phyloP scores from a whole-genome alignment of 2,113 vertebrate genomes.

The Stigmatopora argus region DNA sequence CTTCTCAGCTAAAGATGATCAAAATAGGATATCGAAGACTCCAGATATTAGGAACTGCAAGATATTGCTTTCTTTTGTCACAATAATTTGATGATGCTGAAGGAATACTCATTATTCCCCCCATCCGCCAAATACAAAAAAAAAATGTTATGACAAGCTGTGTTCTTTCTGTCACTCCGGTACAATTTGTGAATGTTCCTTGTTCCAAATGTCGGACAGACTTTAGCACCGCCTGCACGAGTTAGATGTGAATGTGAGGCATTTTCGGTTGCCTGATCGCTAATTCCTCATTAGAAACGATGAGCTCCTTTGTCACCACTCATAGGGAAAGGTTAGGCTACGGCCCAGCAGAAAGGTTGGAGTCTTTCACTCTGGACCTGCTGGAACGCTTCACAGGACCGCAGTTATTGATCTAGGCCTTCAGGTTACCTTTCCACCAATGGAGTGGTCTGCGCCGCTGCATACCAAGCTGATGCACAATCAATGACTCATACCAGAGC shows the following conservation, averaged over 20 bases:
- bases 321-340: conserved; percentile 72
- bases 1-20: conserved; percentile 21
- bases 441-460: conserved; percentile 67
- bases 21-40: background rate
- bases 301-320: conserved; percentile 74
- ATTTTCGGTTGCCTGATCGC: conserved; percentile 57
- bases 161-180: conserved; percentile 29
- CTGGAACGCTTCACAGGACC: conserved; percentile 64
- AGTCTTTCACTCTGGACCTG: conserved; percentile 64
- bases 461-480: conserved; percentile 76
- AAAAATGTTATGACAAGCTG: conserved; percentile 22
- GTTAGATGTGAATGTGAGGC: conserved; percentile 51
- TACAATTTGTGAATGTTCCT: conserved; percentile 41
- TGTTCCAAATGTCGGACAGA: conserved; percentile 48
- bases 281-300: conserved; percentile 77
- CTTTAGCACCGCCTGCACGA: conserved; percentile 45
- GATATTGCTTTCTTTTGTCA: conserved; percentile 28
- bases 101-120: conserved; percentile 31
- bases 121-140: conserved; percentile 18
- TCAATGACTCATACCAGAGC: conserved; percentile 73
- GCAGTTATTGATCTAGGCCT: conserved; percentile 70
- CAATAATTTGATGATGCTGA: conserved; percentile 41
- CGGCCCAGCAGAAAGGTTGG: conserved; percentile 50
- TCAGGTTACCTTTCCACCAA: conserved; percentile 70
- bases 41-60: background rate